Evolutionary conservation across 1,140 invertebrate species (phyloP), one percentile per base, ranked within the genome.

Genomic region (Drosophila tsacasi): DNA sequence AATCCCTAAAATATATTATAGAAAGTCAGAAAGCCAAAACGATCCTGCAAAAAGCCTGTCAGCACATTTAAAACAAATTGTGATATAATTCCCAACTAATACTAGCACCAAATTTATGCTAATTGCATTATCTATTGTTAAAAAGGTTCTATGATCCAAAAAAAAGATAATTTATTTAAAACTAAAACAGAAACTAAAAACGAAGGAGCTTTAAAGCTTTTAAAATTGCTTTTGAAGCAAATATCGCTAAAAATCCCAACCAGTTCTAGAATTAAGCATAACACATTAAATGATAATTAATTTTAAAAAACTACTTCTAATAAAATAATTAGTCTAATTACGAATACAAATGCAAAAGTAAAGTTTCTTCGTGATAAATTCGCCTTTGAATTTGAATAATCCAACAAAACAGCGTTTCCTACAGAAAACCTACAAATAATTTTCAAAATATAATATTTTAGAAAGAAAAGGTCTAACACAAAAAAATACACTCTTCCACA

Each of bases 401-500:
- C 13, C 3, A 23, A 15, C 6, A 46, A 46, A 23, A 30, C 27
- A 27, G 27, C 8, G 17, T 23, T 4, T 17, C 8, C 17, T 12
- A 0, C 23, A 3, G 0, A n/a, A 52, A 19, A 7, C 17, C n/a
- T 3, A 27, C 2, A 7, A 19, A 52, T 2, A 21, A 15, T 15
- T 35, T 21, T 2, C 1, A 8, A 35, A n/a, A 13, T 15, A 54
- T 15, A 35, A 17, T 21, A 35, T 35, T 6, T 1, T 19, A n/a
- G 7, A 3, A 5, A 21, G 0, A 3, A 21, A 17, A 61, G n/a
- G 3, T 40, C 7, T 10, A 30, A 1, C 3, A n/a, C 2, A 7
- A 32, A 27, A 21, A 60, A 42, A 15, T 46, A 63, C 69, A 74
- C 72, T 75, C 2, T 25, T 3, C 58, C 17, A 40, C 57, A 46